A percentile compares a stretch with the other conserved stretches of the same genome.
Evolutionary conservation across 1,140 invertebrate species (phyloP).

Genomic region (Globodera ellingtonae): DNA sequence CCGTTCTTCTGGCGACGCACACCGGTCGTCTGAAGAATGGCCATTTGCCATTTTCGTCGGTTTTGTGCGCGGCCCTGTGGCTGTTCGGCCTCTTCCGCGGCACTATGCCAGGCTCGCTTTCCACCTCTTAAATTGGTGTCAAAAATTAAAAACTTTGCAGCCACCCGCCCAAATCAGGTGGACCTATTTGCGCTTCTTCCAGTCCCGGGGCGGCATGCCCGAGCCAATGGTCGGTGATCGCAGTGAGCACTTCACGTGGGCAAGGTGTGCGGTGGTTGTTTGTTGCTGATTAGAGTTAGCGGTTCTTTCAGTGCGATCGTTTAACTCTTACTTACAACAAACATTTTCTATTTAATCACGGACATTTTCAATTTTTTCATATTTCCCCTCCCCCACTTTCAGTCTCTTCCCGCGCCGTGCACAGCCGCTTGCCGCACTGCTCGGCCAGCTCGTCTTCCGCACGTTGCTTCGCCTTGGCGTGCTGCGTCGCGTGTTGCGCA

Average conservation of each 20-base stretch:
- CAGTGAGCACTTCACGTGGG: slow-evolving; percentile 51
- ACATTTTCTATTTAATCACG: slow-evolving; percentile 26
- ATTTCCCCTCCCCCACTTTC: slow-evolving; percentile 1
- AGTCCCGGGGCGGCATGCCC: slow-evolving; percentile 33
- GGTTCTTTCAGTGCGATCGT: too few species aligned
- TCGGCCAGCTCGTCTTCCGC: slow-evolving; percentile 15
- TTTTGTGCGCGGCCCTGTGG: slow-evolving; percentile 34
- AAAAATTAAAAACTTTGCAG: slow-evolving; percentile 16
- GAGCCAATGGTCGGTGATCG: slow-evolving; percentile 36
- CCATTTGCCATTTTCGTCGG: slow-evolving; percentile 52
- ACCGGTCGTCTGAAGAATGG: slow-evolving; percentile 59
- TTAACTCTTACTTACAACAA: too few species aligned
- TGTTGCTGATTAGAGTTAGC: too few species aligned
- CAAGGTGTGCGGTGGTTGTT: slow-evolving; percentile 33
- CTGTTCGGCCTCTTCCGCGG: slow-evolving; percentile 45
- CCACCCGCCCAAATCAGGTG: slow-evolving; percentile 50
- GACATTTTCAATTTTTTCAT: too few species aligned
- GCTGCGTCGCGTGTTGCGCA: slow-evolving; percentile 16
- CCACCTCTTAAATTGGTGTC: too few species aligned
- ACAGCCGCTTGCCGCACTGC: slow-evolving; percentile 31
- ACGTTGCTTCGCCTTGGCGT: slow-evolving; percentile 17
- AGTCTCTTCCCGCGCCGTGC: slow-evolving; percentile 35
- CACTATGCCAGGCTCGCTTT: not conserved
- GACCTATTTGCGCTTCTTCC: slow-evolving; percentile 62
- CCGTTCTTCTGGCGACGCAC: slow-evolving; percentile 57